Conservation (phyloP, 1,140 invertebrate species). For the Scaptomyza graminum region DNA sequence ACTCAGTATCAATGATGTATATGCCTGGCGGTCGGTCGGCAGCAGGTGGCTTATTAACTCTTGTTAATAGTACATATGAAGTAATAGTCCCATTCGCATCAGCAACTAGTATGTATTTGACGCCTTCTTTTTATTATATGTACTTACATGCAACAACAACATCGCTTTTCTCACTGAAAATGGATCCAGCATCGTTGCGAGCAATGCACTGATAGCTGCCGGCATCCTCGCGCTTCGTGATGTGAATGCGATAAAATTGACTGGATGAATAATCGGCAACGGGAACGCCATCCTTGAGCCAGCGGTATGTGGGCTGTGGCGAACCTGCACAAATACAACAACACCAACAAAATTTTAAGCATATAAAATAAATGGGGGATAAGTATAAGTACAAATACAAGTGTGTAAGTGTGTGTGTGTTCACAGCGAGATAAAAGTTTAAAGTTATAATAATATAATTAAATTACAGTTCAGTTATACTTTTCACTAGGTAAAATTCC, state of each 20-base stretch:
- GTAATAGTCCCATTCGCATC: background rate
- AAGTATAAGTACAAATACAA: background rate
- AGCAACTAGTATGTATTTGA: too few species aligned
- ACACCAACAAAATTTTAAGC: constrained; percentile 5
- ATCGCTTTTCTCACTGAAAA: constrained; percentile 94
- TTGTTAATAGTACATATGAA: background rate
- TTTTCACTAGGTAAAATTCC: too few species aligned
- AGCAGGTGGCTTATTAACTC: background rate
- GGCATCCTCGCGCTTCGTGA: constrained; percentile 90
- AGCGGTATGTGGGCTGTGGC: constrained; percentile 94
- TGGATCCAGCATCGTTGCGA: constrained; percentile 94
- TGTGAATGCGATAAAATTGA: constrained; percentile 92
- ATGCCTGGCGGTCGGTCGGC: background rate
- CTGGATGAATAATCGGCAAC: constrained; percentile 90
- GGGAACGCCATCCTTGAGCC: constrained; percentile 92
- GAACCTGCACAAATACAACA: constrained; percentile 86
- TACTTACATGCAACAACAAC: constrained; percentile 95
- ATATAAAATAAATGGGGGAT: constrained; percentile 10
- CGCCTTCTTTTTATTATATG: too few species aligned
- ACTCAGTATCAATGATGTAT: background rate
- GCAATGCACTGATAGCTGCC: constrained; percentile 96
- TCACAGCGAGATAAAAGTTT: too few species aligned
- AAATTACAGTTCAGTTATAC: too few species aligned
- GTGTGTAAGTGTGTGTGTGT: constrained; percentile 3
- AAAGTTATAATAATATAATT: too few species aligned